Conservation (phyloP, 2,888 invertebrate genomes). For the Sinodicranocentrus sp. region DNA sequence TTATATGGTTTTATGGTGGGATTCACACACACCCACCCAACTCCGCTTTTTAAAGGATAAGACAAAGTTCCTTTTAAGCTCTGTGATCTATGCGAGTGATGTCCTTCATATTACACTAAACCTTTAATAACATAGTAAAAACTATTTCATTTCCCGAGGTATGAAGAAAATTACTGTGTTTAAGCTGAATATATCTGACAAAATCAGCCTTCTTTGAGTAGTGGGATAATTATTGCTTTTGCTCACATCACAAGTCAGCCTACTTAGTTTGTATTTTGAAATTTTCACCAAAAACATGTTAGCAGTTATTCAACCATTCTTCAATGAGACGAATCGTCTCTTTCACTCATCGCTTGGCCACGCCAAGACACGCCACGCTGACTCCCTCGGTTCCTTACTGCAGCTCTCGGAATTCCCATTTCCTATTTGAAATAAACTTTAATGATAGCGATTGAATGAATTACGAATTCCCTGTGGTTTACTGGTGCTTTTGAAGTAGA, state of each 20-base stretch:
- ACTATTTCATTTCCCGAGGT: conserved; percentile 12
- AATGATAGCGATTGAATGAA: background rate
- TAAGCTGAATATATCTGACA: conserved; percentile 37
- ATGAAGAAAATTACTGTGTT: conserved; percentile 29
- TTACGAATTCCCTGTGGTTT: conserved; percentile 34
- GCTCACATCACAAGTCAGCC: background rate
- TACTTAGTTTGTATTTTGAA: background rate
- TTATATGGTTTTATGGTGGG: too few relatives aligned
- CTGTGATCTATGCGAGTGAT: too few relatives aligned
- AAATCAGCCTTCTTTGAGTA: conserved; percentile 16
- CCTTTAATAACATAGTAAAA: too few relatives aligned
- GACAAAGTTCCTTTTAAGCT: too few relatives aligned
- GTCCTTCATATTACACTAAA: too few relatives aligned
- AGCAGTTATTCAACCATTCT: background rate
- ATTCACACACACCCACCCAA: too few relatives aligned
- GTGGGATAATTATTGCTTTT: conserved; percentile 23
- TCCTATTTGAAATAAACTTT: background rate
- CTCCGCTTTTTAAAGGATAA: too few relatives aligned
- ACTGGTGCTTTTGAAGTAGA: too few relatives aligned
- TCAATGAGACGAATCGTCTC: background rate
- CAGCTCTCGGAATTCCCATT: conserved; percentile 8
- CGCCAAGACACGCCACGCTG: conserved; percentile 13
- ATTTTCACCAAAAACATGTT: background rate
- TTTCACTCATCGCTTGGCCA: background rate
- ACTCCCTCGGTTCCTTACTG: background rate